A percentile compares a stretch with the other conserved stretches of the same genome.
Conservation (phyloP, 1,140 invertebrate genomes). For the Drosophila sulfurigaster region DNA sequence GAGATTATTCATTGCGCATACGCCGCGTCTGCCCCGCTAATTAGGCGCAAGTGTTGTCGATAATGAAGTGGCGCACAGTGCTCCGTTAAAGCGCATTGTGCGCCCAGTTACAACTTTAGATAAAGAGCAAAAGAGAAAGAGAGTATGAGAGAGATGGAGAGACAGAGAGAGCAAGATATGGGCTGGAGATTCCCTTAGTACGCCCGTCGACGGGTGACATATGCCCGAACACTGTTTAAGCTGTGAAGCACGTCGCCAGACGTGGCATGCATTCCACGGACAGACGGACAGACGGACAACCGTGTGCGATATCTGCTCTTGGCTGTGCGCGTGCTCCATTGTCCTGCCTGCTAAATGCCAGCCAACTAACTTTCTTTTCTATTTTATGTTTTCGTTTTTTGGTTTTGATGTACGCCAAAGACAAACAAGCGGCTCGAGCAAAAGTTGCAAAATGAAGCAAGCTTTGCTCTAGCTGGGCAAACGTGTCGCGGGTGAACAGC, state of each 20-base stretch:
- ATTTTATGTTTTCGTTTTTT: background rate
- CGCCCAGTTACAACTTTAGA: background rate
- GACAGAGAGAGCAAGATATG: background rate
- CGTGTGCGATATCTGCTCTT: conserved; percentile 5
- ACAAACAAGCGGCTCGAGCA: conserved; percentile 34
- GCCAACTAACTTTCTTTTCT: conserved; percentile 30
- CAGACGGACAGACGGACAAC: conserved; percentile 1
- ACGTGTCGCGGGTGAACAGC: background rate
- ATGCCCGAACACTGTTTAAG: conserved; percentile 45
- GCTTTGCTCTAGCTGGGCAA: background rate
- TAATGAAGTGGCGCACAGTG: conserved; percentile 62
- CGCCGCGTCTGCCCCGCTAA: conserved; percentile 61
- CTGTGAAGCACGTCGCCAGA: conserved; percentile 54
- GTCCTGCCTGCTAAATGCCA: conserved; percentile 42
- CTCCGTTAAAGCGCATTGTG: conserved; percentile 38
- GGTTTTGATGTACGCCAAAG: conserved; percentile 9
- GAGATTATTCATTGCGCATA: conserved; percentile 74
- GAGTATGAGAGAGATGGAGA: too few species aligned
- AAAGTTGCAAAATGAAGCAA: conserved; percentile 22
- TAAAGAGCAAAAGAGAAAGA: background rate
- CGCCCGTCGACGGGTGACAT: conserved; percentile 34
- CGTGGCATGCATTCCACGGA: conserved; percentile 44
- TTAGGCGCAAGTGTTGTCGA: conserved; percentile 68
- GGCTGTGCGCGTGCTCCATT: conserved; percentile 41
- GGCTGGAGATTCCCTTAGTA: background rate